Evolutionary conservation across 1,140 invertebrate species (phyloP).

Genomic region (Aleiodes sp.): DNA sequence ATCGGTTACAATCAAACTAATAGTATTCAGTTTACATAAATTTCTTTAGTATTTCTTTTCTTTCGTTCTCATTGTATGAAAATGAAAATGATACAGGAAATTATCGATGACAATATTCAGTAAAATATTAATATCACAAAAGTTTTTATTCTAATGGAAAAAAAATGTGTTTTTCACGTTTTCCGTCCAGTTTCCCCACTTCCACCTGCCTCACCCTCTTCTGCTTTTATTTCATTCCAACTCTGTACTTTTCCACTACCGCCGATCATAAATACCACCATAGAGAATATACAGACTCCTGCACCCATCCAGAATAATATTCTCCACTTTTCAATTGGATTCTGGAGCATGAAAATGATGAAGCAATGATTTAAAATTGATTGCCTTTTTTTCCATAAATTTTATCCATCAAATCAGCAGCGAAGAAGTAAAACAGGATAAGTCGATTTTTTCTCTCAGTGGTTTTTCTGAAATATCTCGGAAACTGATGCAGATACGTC

Average conservation of each 20-base stretch:
- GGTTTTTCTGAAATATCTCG: too few species aligned
- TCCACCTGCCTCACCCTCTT: neutral
- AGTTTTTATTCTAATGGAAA: neutral
- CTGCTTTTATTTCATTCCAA: conserved; percentile 56
- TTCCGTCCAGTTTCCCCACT: neutral
- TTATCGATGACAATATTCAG: too few species aligned
- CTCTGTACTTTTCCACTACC: conserved; percentile 61
- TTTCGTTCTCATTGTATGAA: too few species aligned
- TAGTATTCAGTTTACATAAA: too few species aligned
- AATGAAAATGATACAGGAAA: neutral
- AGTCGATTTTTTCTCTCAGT: too few species aligned
- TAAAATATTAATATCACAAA: neutral
- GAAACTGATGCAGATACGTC: too few species aligned
- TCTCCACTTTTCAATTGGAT: conserved; percentile 70
- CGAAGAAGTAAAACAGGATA: too few species aligned
- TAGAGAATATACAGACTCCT: conserved; percentile 64
- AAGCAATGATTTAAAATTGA: neutral
- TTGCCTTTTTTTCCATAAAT: neutral
- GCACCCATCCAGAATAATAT: conserved; percentile 71
- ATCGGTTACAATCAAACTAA: too few species aligned
- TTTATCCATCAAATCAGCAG: neutral
- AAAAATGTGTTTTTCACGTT: neutral
- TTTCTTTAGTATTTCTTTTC: neutral
- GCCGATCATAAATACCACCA: conserved; percentile 66
- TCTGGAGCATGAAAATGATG: conserved; percentile 53